Evolutionary conservation across 2,797 vertebrate species (phyloP).

Genomic region (Artibeus jamaicensis): DNA sequence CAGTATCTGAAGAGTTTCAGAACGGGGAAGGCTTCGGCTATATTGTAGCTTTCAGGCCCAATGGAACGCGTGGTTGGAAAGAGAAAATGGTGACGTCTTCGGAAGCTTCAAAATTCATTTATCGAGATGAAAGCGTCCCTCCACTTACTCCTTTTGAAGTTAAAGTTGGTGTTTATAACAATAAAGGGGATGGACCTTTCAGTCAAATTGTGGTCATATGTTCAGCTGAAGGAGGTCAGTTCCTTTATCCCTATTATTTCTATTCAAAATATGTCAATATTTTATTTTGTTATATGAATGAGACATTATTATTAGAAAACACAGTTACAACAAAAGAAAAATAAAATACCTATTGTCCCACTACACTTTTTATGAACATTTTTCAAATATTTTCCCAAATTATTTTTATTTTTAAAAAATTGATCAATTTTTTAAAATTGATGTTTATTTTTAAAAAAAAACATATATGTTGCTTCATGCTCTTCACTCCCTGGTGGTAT

Average conservation of each 20-base stretch:
- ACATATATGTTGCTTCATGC: background rate
- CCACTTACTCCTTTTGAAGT: constrained; percentile 97
- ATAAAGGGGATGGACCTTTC: constrained; percentile 97
- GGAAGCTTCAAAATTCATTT: constrained; percentile 95
- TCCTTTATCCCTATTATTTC: background rate
- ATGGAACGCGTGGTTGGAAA: constrained; percentile 96
- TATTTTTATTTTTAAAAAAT: background rate
- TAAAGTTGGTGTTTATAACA: constrained; percentile 98
- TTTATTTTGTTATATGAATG: background rate
- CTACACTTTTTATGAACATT: background rate
- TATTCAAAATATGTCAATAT: background rate
- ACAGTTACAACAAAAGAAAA: background rate
- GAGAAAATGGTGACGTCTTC: constrained; percentile 98
- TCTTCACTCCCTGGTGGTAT: background rate
- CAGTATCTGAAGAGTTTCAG: constrained; percentile 97
- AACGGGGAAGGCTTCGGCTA: constrained; percentile 98
- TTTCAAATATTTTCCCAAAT: background rate
- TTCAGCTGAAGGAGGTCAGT: constrained; percentile 95
- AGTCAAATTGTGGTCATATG: constrained; percentile 93
- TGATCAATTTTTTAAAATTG: too few relatives aligned
- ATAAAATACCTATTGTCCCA: background rate
- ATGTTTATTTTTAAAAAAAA: too few relatives aligned
- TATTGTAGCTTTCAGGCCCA: constrained; percentile 96
- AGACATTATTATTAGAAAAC: background rate
- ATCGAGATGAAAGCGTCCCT: constrained; percentile 97